Percentiles rank a stretch among this genome's conserved stretches.
These are phyloP conservation scores for Megaleporinus macrocephalus DNA, from an alignment of 2,113 vertebrate genomes.

Conservation along the genomic window DNA sequence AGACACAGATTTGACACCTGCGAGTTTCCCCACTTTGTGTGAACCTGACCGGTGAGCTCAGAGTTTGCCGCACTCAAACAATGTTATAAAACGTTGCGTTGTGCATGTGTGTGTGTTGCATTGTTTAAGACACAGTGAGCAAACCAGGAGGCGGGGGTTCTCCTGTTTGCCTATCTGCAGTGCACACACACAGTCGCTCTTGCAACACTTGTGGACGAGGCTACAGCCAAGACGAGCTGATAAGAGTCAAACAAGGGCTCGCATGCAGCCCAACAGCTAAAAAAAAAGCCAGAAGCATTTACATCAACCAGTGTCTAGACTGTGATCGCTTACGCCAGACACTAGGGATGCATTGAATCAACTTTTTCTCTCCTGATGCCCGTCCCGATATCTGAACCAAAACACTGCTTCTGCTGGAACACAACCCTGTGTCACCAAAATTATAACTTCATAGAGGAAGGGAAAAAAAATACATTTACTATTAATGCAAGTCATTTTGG, in stretches of 20 bases:
- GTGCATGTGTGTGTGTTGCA: background rate
- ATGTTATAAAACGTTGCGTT: background rate
- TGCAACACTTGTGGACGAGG: conserved; percentile 29
- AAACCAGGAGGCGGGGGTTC: background rate
- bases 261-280: background rate
- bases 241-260: conserved; percentile 24
- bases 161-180: conserved; percentile 25
- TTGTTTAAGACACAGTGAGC: conserved; percentile 14
- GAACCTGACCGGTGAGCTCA: background rate
- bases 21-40: background rate
- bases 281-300: background rate
- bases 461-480: too few relatives aligned
- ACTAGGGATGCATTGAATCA: background rate
- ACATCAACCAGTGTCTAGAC: background rate
- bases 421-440: too few relatives aligned
- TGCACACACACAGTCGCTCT: conserved; percentile 31
- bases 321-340: background rate
- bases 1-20: background rate
- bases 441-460: too few relatives aligned
- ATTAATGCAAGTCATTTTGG: too few relatives aligned
- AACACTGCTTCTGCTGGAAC: too few relatives aligned
- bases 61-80: background rate
- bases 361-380: too few relatives aligned
- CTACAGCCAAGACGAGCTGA: conserved; percentile 27
- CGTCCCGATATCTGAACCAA: too few relatives aligned